Evolutionary conservation across 1,140 invertebrate species (phyloP).

Genomic region (Cataglyphis hispanica): DNA sequence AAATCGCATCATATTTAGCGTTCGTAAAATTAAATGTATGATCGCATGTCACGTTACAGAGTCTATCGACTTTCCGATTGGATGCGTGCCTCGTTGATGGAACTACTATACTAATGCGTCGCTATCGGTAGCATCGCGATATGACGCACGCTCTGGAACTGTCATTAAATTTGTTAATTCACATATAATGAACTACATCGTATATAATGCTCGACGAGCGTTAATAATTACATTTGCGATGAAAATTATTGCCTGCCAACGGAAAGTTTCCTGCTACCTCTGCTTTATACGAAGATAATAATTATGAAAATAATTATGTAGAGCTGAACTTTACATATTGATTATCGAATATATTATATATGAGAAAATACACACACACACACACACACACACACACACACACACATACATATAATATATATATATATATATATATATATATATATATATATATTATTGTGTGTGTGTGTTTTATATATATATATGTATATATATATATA

Average conservation of each 20-base stretch:
- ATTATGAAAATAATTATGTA: conserved; percentile 61
- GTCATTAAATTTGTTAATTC: conserved; percentile 63
- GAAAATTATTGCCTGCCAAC: conserved; percentile 55
- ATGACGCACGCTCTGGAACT: conserved; percentile 50
- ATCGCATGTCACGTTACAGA: conserved; percentile 48
- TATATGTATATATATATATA: background rate
- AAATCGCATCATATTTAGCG: background rate
- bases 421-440: too few relatives aligned
- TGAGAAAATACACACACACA: background rate
- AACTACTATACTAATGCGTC: conserved; percentile 35
- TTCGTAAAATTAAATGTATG: conserved; percentile 46
- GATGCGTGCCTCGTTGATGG: conserved; percentile 46
- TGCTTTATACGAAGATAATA: conserved; percentile 56
- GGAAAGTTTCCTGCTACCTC: conserved; percentile 52
- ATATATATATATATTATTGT: too few relatives aligned
- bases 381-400: too few relatives aligned
- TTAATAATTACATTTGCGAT: conserved; percentile 63
- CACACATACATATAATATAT: too few relatives aligned
- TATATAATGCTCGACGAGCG: conserved; percentile 47
- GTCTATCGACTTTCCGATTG: conserved; percentile 70
- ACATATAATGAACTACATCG: conserved; percentile 47
- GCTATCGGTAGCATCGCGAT: conserved; percentile 15
- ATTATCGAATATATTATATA: conserved; percentile 1
- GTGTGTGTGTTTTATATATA: too few relatives aligned
- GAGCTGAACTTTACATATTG: conserved; percentile 37